phyloP scores from a whole-genome alignment of 2,113 vertebrate species.

The Triplophysa siluroides region DNA sequence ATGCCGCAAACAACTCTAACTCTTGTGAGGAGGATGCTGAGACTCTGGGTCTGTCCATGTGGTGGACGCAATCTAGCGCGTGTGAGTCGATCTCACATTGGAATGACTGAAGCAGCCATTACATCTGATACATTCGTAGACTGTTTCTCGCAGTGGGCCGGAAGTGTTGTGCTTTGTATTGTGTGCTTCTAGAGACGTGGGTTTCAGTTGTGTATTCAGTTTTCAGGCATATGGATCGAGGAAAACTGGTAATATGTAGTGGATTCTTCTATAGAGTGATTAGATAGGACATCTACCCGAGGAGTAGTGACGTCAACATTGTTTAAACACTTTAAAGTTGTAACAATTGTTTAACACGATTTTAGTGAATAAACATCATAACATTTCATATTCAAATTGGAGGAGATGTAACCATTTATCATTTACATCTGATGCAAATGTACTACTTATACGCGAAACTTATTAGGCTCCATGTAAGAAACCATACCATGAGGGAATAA shows the following conservation, averaged over 20 bases:
- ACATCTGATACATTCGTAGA: not conserved
- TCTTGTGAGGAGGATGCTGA: not conserved
- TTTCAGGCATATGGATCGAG: not conserved
- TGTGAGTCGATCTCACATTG: constrained; percentile 15
- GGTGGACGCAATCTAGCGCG: constrained; percentile 24
- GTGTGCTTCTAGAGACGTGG: not conserved
- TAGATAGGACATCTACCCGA: not conserved
- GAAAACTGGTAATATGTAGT: not conserved
- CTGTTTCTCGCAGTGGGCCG: not conserved
- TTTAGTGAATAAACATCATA: not conserved
- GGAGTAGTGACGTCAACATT: too few relatives aligned
- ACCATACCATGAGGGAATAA: not conserved
- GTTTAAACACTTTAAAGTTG: too few relatives aligned
- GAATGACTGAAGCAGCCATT: constrained; percentile 15
- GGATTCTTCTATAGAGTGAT: not conserved
- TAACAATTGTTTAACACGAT: not conserved
- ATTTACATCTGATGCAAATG: constrained; percentile 20
- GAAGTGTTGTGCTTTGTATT: constrained; percentile 5
- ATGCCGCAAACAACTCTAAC: not conserved
- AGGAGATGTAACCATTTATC: not conserved
- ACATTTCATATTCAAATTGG: not conserved
- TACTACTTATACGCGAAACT: not conserved
- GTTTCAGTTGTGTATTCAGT: not conserved
- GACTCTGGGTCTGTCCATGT: constrained; percentile 9
- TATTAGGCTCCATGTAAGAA: not conserved